Evolutionary conservation across 2,888 invertebrate genomes (phyloP), one percentile per base, ranked within the genome.

Genomic region (Schizaphis graminum): DNA sequence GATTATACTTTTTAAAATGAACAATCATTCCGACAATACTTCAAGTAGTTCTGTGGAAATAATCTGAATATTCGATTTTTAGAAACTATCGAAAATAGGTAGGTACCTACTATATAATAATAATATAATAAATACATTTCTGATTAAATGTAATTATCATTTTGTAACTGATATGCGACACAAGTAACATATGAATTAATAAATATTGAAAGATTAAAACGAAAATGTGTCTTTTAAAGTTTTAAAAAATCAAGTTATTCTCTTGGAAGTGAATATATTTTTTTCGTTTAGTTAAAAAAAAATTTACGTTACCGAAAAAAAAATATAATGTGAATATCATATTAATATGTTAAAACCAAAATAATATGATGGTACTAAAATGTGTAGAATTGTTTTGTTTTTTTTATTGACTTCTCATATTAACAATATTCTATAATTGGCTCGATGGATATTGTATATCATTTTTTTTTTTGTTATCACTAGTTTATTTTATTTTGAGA

Each of bases 81-180:
- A n/a, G 16, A 10, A 61, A 61, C 28, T 61, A 61, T 61, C 3
- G 10, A 61, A 61, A 67, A 16, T 67, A 67, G 5, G 0, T 16
- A 16, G 28, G 3, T 61, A 61, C 3, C 0, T 28, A 61, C 5
- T n/a, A 67, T n/a, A 67, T n/a, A n/a, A 67, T 57, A n/a, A n/a
- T n/a, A 10, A 13, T n/a, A 67, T n/a, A 16, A 67, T 16, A 67
- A n/a, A n/a, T 35, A n/a, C 4, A 67, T 67, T n/a, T 67, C 4
- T 11, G 13, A 13, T n/a, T 2, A 5, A 67, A 3, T 1, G 0
- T n/a, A 16, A 2, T 67, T n/a, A 5, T 16, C 0, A n/a, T n/a
- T 67, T 44, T 44, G n/a, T n/a, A 53, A n/a, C n/a, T 67, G 13
- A 67, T 67, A n/a, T 16, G n/a, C 3, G 0, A n/a, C 11, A 61